Base-by-base conservation (phyloP, 2,113 vertebrate genomes). In the Hemichromis elongatus region DNA sequence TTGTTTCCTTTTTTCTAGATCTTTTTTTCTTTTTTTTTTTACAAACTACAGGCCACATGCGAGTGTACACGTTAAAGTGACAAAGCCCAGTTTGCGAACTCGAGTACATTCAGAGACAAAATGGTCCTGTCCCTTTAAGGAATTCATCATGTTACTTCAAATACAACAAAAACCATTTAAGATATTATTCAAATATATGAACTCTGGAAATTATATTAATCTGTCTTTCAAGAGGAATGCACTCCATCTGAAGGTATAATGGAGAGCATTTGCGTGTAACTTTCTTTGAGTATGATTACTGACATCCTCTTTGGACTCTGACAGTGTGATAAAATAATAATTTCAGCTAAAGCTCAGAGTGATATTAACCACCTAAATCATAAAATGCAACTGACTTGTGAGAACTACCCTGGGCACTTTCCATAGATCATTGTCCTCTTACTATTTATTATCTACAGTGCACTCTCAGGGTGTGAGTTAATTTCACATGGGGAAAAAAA, bases 301-400 rank as follows among this genome's bases (percentile, higher is more conserved):
- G 56, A 18, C 26, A 45, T 37, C 70, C 21, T 61, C 78, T 80
- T 45, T 63, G n/a, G 86, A 84, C 75, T 83, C 35, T 42, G 85
- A 82, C 75, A 79, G 21, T 33, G 33, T 52, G 18, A 63, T 13
- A 83, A 77, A 88, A 68, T 50, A 56, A 88, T 92, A 54, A 90
- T 88, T 82, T 70, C 56, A 55, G 73, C 77, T 47, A 35, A 80
- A 88, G 77, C 83, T 87, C 55, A 37, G 47, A 85, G 84, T 70
- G 24, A 61, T 77, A 70, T 80, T 55, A 90, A 88, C 77, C 5
- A 16, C 52, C 85, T 86, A 79, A 89, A 93, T 93, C 88, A 90
- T 86, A 75, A 88, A 85, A 89, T 83, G 77, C 81, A 89, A 78
- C 83, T 86, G 86, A 91, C 54, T 87, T 59, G 28, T 81, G 68